These are phyloP conservation scores for Alauda arvensis DNA, from an alignment of 2,797 vertebrate genomes.

Conservation along the genomic window DNA sequence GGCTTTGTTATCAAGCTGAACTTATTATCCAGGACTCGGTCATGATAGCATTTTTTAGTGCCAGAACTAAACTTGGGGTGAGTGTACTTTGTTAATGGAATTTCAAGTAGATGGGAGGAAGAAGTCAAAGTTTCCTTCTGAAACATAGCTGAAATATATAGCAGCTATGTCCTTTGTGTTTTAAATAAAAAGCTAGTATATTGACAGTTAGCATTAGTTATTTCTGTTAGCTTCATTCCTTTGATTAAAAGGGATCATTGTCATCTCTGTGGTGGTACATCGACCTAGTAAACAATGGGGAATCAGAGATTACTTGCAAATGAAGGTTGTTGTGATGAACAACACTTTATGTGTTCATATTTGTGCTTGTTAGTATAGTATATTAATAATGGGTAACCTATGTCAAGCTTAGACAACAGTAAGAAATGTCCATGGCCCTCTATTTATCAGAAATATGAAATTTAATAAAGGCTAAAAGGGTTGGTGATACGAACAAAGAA, in stretches of 20 bases:
- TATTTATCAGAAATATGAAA: background rate
- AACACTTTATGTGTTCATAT: background rate
- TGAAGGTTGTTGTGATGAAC: background rate
- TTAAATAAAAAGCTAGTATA: background rate
- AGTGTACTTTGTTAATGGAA: background rate
- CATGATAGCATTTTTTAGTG: background rate
- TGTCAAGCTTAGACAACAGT: background rate
- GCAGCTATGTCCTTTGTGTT: background rate
- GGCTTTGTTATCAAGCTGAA: background rate
- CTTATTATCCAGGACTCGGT: background rate
- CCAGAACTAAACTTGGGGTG: background rate
- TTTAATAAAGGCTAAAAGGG: background rate
- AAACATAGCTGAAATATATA: background rate
- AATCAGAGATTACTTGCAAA: slow-evolving; percentile 4
- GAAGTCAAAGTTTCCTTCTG: background rate
- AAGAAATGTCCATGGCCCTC: background rate
- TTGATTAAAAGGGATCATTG: background rate
- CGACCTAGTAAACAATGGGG: background rate
- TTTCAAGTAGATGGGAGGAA: background rate
- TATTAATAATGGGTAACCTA: background rate
- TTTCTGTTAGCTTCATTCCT: slow-evolving; percentile 1
- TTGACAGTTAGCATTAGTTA: background rate
- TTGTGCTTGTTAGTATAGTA: background rate
- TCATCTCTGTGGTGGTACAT: background rate
- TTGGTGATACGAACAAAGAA: background rate